Percentiles rank a stretch among this genome's conserved stretches.
These are phyloP conservation scores for Drosophila nebulosa DNA, from an alignment of 1,140 invertebrate species.

Conservation along the genomic window DNA sequence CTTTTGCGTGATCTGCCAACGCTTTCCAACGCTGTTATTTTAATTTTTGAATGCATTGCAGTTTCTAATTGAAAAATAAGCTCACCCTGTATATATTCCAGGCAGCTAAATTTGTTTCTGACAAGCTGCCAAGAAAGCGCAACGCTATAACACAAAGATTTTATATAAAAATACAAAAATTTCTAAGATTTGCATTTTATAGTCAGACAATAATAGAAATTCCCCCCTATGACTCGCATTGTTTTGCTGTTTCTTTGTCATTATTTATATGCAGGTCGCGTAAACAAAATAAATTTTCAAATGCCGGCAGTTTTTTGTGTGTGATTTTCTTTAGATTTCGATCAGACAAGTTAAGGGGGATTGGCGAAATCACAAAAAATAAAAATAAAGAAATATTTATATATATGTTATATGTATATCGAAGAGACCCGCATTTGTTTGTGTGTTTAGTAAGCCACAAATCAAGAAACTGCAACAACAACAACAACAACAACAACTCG, in stretches of 20 bases:
- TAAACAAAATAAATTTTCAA: conserved; percentile 40
- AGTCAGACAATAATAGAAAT: neutral
- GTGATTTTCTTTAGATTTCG: conserved; percentile 14
- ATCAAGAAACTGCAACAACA: conserved; percentile 12
- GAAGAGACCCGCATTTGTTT: neutral
- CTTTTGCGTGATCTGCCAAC: no score
- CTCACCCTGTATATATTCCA: neutral
- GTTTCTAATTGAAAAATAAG: neutral
- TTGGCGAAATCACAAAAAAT: conserved; percentile 19
- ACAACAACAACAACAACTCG: no score
- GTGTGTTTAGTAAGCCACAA: neutral
- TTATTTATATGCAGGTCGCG: conserved; percentile 47
- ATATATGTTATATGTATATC: neutral
- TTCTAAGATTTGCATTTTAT: neutral
- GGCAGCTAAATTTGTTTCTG: neutral
- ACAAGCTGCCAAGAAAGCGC: neutral
- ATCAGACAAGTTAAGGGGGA: conserved; percentile 26
- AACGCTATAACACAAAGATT: neutral
- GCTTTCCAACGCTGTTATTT: neutral
- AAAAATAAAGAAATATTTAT: no score
- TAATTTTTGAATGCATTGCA: neutral
- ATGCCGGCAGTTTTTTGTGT: conserved; percentile 26
- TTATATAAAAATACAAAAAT: neutral
- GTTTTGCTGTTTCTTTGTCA: neutral
- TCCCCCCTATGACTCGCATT: neutral